Evolutionary conservation across 2,888 invertebrate genomes (phyloP).

Genomic region (Habrosyne pyritoides): DNA sequence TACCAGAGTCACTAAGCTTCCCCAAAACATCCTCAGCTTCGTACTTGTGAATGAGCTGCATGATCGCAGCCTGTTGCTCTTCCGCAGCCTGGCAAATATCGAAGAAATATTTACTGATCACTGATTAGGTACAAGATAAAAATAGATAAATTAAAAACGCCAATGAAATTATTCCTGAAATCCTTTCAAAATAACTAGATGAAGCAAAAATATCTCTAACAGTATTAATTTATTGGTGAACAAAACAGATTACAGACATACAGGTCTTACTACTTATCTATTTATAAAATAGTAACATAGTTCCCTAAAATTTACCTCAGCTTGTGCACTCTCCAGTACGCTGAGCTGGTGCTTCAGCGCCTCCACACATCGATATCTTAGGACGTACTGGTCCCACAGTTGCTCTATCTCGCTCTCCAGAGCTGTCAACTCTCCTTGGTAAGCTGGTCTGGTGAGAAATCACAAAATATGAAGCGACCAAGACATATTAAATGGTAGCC

Average conservation of each 20-base stretch:
- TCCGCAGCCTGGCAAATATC: conserved; percentile 83
- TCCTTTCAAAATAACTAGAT: no score
- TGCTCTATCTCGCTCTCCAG: conserved; percentile 92
- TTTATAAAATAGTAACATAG: no score
- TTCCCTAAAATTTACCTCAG: conserved; percentile 79
- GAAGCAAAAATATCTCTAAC: no score
- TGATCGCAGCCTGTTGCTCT: conserved; percentile 85
- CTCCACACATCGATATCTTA: conserved; percentile 93
- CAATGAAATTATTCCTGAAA: no score
- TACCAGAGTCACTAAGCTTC: conserved; percentile 77
- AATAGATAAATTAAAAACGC: no score
- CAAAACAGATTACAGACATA: no score
- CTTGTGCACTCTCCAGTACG: conserved; percentile 90
- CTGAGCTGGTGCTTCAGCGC: conserved; percentile 94
- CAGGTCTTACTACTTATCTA: no score
- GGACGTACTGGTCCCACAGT: conserved; percentile 94
- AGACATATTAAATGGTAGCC: no score
- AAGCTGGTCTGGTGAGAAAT: conserved; percentile 89
- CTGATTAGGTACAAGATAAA: no score
- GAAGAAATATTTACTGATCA: background rate
- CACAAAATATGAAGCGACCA: background rate
- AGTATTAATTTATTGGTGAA: no score
- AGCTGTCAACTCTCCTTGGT: conserved; percentile 97
- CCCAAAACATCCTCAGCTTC: conserved; percentile 81
- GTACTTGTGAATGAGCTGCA: conserved; percentile 81